Conservation (phyloP, 1,140 invertebrate genomes). For the Maniola jurtina region DNA sequence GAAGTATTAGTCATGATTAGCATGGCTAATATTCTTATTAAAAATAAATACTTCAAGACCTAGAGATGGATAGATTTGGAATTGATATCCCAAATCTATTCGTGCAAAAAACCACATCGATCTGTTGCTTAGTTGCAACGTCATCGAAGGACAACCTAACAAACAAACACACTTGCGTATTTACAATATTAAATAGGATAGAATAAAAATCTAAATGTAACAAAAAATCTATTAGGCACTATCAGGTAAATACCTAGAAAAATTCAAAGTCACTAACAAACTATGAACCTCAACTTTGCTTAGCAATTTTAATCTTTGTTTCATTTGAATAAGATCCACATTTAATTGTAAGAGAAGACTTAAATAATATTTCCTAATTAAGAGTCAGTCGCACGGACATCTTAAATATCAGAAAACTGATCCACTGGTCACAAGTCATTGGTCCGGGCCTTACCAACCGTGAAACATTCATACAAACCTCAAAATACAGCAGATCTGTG, state of each 20-base stretch:
- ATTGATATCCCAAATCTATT: no score
- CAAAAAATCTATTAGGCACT: no score
- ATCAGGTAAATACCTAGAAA: not conserved
- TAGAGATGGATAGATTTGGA: no score
- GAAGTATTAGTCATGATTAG: no score
- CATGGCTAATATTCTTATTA: no score
- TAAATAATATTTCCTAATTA: slow-evolving; percentile 8
- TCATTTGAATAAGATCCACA: not conserved
- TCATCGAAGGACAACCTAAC: no score
- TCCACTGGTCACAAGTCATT: slow-evolving; percentile 66
- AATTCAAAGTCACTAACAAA: not conserved
- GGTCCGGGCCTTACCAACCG: slow-evolving; percentile 53
- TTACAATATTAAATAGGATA: no score
- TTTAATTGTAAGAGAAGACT: not conserved
- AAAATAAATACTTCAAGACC: no score
- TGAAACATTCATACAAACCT: slow-evolving; percentile 61
- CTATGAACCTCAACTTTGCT: not conserved
- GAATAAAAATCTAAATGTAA: no score
- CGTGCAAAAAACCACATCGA: no score
- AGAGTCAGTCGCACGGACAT: slow-evolving; percentile 59
- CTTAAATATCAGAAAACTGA: slow-evolving; percentile 64
- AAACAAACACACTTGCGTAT: no score
- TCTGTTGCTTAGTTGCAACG: no score
- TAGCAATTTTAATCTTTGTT: not conserved
- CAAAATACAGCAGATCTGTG: slow-evolving; percentile 49